Evolutionary conservation across 2,888 invertebrate species (phyloP).

Genomic region (Sesamia inferens): DNA sequence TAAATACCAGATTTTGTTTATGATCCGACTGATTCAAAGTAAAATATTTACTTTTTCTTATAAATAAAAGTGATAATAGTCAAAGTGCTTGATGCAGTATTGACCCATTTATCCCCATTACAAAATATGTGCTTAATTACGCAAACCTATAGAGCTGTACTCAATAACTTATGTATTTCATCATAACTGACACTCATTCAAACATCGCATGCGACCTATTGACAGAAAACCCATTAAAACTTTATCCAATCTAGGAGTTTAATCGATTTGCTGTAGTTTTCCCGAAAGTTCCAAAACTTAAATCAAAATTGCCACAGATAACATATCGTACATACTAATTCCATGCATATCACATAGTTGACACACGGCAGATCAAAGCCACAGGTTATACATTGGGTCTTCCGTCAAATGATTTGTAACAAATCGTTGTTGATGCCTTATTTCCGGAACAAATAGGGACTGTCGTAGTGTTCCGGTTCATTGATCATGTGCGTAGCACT

Average conservation of each 20-base stretch:
- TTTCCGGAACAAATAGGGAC: slow-evolving; percentile 64
- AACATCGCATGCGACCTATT: slow-evolving; percentile 15
- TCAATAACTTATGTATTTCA: not conserved
- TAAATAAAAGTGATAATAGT: not conserved
- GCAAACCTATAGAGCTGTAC: not conserved
- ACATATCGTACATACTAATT: slow-evolving; percentile 17
- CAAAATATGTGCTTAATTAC: not conserved
- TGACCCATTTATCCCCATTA: not conserved
- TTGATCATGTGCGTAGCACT: slow-evolving; percentile 28
- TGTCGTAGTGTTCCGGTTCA: slow-evolving; percentile 39
- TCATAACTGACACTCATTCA: not conserved
- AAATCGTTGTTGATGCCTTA: slow-evolving; percentile 65
- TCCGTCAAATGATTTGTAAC: slow-evolving; percentile 63
- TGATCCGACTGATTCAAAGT: not conserved
- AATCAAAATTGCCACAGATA: slow-evolving; percentile 23
- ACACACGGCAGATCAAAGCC: slow-evolving; percentile 46
- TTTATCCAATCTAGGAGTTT: slow-evolving; percentile 21
- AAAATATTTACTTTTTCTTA: not conserved
- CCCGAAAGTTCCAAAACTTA: slow-evolving; percentile 11
- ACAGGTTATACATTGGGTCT: slow-evolving; percentile 51
- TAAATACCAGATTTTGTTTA: not conserved
- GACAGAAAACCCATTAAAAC: slow-evolving; percentile 27
- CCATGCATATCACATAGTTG: slow-evolving; percentile 8
- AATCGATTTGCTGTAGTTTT: slow-evolving; percentile 16
- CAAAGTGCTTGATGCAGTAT: not conserved